Base-by-base conservation (phyloP, 2,888 invertebrate species). In the Yponomeuta cagnagella region DNA sequence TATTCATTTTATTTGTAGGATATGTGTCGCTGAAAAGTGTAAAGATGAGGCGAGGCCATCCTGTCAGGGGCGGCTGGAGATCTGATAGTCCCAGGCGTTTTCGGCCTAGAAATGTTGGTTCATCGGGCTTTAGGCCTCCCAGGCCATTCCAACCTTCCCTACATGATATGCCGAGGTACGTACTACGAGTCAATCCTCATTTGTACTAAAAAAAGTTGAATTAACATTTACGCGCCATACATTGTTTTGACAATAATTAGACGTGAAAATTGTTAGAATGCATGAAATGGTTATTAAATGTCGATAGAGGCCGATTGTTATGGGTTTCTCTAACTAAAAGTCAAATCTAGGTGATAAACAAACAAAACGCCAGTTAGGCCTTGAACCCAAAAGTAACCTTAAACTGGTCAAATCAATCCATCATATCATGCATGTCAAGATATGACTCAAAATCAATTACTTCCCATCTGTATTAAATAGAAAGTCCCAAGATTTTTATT, bases 41-140 rank as follows among this genome's bases (percentile, higher is more conserved):
- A 31, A 37, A 63, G 77, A 92, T 92, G 92, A 85, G 91, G 77
- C 90, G 92, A 89, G 90, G 91, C 90, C 91, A 90, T 79, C 77
- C 84, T 76, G 83, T 85, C 76, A 81, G 82, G 75, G 85, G 88
- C 75, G 87, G 88, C 79, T 91, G 92, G 92, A 84, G 90, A 79
- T 85, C 78, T 80, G 91, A 90, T 77, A 86, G 86, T 82, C 84
- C 81, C 58, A 85, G 89, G 77, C 83, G 86, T 81, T 91, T 85
- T 74, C 86, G 88, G 76, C 85, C 90, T 72, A 84, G 90, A 80
- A 80, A 79, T 74, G 82, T 83, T 72, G 86, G 83, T 52, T 77
- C 81, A 71, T 82, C 82, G 10, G 84, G 83, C 75, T 90, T 81
- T 76, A 83, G 89, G 75, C 80, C 83, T 33, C 76, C 82, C 30